Base-by-base conservation (phyloP, 2,113 vertebrate species). In the Lepisosteus oculatus region DNA sequence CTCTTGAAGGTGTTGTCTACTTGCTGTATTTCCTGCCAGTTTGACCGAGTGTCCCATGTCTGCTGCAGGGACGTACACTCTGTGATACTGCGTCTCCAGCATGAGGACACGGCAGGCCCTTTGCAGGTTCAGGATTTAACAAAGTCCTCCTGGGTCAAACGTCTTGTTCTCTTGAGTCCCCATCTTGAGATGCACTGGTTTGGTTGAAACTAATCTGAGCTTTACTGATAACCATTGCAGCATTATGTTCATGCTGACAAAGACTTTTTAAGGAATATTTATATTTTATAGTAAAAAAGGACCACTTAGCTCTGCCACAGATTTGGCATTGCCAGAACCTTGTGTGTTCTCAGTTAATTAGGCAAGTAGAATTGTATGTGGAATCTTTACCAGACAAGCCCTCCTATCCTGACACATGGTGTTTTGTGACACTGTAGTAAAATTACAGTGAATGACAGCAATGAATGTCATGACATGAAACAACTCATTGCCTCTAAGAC, bases 261-360 rank as follows among this genome's bases (percentile, higher is more conserved):
- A 71, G 73, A 81, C 81, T 84, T 84, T 84, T 90, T 87, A 86
- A 29, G 82, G 41, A 78, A 82, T 77, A 83, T 77, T 82, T 92
- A 84, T 83, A 6, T 86, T 88, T 65, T 77, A 44, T 78, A 86
- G 84, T 85, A 68, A 79, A 80, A 85, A 64, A 81, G 72, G 47
- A 68, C 72, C 84, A 62, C 69, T 75, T 81, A 86, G 73, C 76
- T 75, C 81, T 65, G 65, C 74, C 76, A 81, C 79, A 69, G 78
- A 72, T 82, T 75, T 68, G 76, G 77, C 64, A 13, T 80, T 81
- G 64, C 76, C 84, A 83, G 68, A 70, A 69, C 44, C 76, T 54
- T 3, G 70, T 79, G 64, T 79, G 82, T 72, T 79, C 80, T 77
- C 77, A 78, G 70, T 79, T 88, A 85, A 91, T 89, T 85, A 85